Base-by-base conservation (phyloP, 2,797 vertebrate species). In the Myotis daubentonii region DNA sequence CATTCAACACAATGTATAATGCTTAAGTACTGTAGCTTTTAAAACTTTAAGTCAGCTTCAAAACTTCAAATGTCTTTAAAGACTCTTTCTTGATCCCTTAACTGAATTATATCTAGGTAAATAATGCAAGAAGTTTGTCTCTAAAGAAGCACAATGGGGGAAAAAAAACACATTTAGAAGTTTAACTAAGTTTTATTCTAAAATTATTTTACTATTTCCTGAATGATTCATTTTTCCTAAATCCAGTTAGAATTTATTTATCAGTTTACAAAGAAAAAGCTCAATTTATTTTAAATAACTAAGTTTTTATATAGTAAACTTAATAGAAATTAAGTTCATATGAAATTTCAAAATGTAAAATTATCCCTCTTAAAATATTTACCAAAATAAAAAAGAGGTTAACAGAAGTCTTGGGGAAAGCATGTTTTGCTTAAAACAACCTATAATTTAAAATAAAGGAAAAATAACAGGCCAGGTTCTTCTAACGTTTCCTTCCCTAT, bases 201-300 rank as follows among this genome's bases (percentile, higher is more conserved):
- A 62, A 75, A 88, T 87, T 75, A 89, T 62, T 74, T 65, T 62
- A 62, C 53, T 72, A 62, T 36, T 93, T 82, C 22, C 75, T 72
- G 11, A 95, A 85, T 41, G 92, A 78, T 41, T 94, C 71, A 71
- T 71, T 47, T 93, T 47, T 41, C 66, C 41, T 87, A 93, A 82
- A 51, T 80, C 55, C 30, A 83, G 10, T 91, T 72, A 84, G 36
- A 89, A 76, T 86, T 89, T 78, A 95, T 51, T 8, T 80, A 74
- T 87, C 23, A 70, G 86, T 62, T 91, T 57, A 33, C 36, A 13
- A 74, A 90, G 72, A 90, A 93, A 96, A 84, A 66, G 28, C 6
- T 30, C 9, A 41, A 74, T 70, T 92, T 49, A 66, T 74, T 92
- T 94, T 87, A 93, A 72, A 74, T 60, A 53, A 66, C 65, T 83